Evolutionary conservation across 1,140 invertebrate species (phyloP).

Genomic region (Dendroctonus ponderosae): DNA sequence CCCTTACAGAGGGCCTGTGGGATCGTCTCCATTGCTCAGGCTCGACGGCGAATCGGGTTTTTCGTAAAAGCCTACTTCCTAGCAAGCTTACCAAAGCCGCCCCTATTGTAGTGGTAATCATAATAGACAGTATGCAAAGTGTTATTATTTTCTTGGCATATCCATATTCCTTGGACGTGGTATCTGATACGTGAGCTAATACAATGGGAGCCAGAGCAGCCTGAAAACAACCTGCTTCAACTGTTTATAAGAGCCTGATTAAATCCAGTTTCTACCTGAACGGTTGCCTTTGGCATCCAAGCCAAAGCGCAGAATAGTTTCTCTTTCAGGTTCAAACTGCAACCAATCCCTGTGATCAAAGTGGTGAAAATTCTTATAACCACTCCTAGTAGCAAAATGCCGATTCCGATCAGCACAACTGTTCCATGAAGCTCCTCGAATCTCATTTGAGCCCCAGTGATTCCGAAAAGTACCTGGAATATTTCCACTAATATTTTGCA

Average conservation of each 20-base stretch:
- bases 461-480: slow-evolving; percentile 71
- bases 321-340: slow-evolving; percentile 81
- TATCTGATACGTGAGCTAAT: slow-evolving; percentile 63
- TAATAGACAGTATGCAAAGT: slow-evolving; percentile 82
- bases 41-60: slow-evolving; percentile 61
- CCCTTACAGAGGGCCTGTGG: slow-evolving; percentile 73
- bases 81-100: slow-evolving; percentile 80
- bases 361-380: slow-evolving; percentile 66
- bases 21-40: slow-evolving; percentile 69
- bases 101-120: slow-evolving; percentile 87
- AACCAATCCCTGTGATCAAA: slow-evolving; percentile 64
- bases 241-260: background rate
- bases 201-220: slow-evolving; percentile 79
- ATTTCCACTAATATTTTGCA: background rate
- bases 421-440: slow-evolving; percentile 64
- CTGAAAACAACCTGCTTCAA: slow-evolving; percentile 49
- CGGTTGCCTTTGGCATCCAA: slow-evolving; percentile 94
- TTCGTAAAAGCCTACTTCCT: slow-evolving; percentile 74
- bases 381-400: slow-evolving; percentile 61
- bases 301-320: slow-evolving; percentile 84
- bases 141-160: slow-evolving; percentile 66
- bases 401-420: slow-evolving; percentile 62
- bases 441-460: slow-evolving; percentile 85
- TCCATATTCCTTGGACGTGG: slow-evolving; percentile 52
- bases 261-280: slow-evolving; percentile 57